These are phyloP conservation scores for Tragulus kanchil DNA, from an alignment of 2,113 vertebrate genomes.

Conservation along the genomic window DNA sequence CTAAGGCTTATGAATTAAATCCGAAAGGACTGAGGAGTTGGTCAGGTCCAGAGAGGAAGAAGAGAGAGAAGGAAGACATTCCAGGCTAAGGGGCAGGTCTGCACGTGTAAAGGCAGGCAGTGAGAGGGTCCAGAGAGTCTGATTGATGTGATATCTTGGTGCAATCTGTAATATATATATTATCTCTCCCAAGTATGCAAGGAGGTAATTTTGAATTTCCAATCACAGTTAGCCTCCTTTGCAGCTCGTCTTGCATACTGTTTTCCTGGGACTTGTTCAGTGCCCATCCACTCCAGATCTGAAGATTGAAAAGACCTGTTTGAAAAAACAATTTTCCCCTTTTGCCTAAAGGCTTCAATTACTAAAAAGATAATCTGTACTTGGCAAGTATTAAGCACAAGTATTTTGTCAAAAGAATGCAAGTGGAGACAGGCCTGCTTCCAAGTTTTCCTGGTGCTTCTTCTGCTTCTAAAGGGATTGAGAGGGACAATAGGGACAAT, in stretches of 20 bases:
- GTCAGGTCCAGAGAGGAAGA: neutral
- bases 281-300: neutral
- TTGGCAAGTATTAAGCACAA: neutral
- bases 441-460: neutral
- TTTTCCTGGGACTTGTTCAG: neutral
- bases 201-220: neutral
- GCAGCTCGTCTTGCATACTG: neutral
- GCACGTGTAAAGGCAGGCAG: neutral
- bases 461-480: neutral
- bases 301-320: neutral
- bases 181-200: neutral
- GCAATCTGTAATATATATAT: fast-evolving
- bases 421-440: neutral
- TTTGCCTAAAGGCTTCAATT: neutral
- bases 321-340: neutral
- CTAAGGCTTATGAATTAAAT: neutral
- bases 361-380: neutral
- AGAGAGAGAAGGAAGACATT: neutral
- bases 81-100: neutral
- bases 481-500: neutral
- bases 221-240: neutral
- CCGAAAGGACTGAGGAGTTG: neutral
- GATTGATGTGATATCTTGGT: neutral
- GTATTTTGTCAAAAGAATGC: neutral
- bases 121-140: neutral